Evolutionary conservation across 2,113 vertebrate species (phyloP), one percentile per base, ranked within the genome.

Genomic region (Lathamus discolor): DNA sequence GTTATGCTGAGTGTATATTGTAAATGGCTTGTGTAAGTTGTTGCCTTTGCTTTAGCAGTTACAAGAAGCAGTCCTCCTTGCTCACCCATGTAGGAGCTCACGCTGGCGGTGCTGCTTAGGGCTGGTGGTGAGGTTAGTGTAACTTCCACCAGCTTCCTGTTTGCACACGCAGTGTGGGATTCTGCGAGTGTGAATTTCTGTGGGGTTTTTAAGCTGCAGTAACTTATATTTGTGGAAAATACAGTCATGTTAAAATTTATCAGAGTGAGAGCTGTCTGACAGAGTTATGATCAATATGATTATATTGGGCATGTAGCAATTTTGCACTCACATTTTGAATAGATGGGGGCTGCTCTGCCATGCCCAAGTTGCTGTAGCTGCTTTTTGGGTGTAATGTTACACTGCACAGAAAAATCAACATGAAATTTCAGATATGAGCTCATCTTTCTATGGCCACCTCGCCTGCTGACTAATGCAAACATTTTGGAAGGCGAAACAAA

Each of bases 101-200:
- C 1, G 1, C 59, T 72, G 66, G 35, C 7, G 62, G 20, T 24
- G 72, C 41, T 69, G 79, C 35, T 33, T 2, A 11, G 37, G 39
- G 43, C 28, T 0, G 2, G 43, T 24, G 51, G 23, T 31, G 35
- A n/a, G 24, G 35, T 59, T 59, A 84, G 18, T 23, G 13, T 57
- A n/a, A 22, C 62, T 67, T 31, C 70, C 19, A 44, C 25, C 41
- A 33, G 8, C n/a, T 46, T 43, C 33, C 57, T 11, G 5, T 9
- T 13, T 2, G 1, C 29, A 0, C 46, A 2, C 29, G 3, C n/a
- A 23, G 25, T 6, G 0, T 6, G 5, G 25, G 19, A 12, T 31
- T 33, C 52, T 23, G 46, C 1, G 0, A 51, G 41, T 14, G 13
- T 1, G 4, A 39, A 10, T 35, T 41, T 48, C 31, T 41, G 14